Evolutionary conservation across 2,888 invertebrate genomes (phyloP).

Genomic region (Eupithecia insigniata): DNA sequence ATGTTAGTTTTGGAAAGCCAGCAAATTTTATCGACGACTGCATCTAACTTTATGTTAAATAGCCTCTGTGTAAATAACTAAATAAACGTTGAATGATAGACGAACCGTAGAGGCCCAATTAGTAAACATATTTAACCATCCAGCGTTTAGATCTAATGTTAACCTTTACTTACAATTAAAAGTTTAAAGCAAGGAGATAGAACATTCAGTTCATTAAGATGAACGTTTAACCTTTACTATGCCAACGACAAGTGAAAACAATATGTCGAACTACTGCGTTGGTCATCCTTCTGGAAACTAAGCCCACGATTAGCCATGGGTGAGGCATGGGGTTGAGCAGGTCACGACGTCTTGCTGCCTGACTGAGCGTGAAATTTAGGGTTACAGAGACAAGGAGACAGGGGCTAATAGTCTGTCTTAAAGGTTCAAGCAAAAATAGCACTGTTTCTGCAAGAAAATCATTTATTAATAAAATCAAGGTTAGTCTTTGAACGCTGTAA

Average conservation of each 20-base stretch:
- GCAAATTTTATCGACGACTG: not conserved
- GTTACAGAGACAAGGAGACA: slow-evolving; percentile 5
- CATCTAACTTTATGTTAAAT: not conserved
- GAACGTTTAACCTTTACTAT: slow-evolving; percentile 15
- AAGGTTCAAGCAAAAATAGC: slow-evolving; percentile 17
- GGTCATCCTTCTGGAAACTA: slow-evolving; percentile 63
- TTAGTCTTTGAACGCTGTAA: not conserved
- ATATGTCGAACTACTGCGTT: slow-evolving; percentile 53
- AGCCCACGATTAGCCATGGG: slow-evolving; percentile 46
- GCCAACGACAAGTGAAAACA: slow-evolving; percentile 27
- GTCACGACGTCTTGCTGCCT: slow-evolving; percentile 31
- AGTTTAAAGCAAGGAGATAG: not conserved
- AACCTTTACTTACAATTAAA: too few relatives aligned
- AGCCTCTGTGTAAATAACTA: too few relatives aligned
- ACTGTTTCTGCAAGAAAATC: not conserved
- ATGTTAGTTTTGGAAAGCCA: not conserved
- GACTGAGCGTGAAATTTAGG: slow-evolving; percentile 31
- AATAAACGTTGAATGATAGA: not conserved
- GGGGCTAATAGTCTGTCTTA: slow-evolving; percentile 12
- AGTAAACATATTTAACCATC: not conserved
- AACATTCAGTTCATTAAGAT: not conserved
- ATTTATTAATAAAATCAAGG: not conserved
- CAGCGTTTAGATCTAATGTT: not conserved
- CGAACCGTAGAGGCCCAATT: not conserved
- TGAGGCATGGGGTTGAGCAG: slow-evolving; percentile 36